These are phyloP conservation scores for Cantharis rustica DNA, from an alignment of 2,888 invertebrate species.

Conservation along the genomic window DNA sequence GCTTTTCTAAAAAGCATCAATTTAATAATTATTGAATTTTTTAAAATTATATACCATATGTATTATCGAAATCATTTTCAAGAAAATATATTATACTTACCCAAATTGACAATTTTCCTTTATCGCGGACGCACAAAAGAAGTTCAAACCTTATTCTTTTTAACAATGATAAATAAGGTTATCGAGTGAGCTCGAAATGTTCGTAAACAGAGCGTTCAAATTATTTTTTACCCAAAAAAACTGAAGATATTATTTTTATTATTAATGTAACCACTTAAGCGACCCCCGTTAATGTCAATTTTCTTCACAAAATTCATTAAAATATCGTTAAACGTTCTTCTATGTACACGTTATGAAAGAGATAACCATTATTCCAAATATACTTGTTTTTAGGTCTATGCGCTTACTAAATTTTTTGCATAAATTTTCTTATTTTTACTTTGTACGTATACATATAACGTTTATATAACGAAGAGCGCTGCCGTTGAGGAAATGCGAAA, in stretches of 20 bases:
- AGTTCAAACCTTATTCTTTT: neutral
- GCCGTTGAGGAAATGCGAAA: no score
- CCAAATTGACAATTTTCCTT: neutral
- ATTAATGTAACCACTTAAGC: neutral
- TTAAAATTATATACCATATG: neutral
- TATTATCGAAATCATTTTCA: neutral
- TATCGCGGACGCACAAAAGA: neutral
- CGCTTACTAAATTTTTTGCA: no score
- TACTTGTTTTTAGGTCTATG: no score
- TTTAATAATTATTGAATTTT: neutral
- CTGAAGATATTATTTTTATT: neutral
- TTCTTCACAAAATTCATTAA: neutral
- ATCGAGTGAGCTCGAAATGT: neutral
- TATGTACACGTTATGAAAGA: no score
- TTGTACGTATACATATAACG: no score
- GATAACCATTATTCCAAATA: no score
- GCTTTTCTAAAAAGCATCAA: neutral
- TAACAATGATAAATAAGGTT: neutral
- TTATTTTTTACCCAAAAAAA: neutral
- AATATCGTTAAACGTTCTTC: neutral
- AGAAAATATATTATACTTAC: slow-evolving; percentile 3
- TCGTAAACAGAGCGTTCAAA: neutral
- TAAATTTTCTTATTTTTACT: no score
- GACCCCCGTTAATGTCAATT: neutral
- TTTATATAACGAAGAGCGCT: no score